Conservation (phyloP, 2,113 vertebrate species). For the Eira barbara region DNA sequence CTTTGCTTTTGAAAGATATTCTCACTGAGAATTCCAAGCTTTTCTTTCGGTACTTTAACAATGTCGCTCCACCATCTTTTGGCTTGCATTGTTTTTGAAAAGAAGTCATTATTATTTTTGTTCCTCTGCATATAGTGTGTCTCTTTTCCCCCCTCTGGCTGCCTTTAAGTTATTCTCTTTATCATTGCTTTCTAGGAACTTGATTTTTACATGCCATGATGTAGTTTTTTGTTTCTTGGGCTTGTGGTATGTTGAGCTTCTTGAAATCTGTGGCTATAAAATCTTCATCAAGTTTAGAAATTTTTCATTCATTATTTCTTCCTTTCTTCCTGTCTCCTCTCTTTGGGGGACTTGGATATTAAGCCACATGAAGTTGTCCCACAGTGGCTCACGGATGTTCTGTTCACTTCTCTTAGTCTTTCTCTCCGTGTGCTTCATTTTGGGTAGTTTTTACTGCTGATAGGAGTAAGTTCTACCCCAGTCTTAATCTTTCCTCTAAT, state of each 20-base stretch:
- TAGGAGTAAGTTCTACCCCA: neutral
- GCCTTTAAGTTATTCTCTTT: neutral
- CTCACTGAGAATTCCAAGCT: neutral
- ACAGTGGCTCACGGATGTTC: neutral
- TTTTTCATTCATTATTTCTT: neutral
- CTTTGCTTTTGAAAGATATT: neutral
- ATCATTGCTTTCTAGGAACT: neutral
- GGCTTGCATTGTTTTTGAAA: neutral
- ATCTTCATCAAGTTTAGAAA: slow-evolving; percentile 18
- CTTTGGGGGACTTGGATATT: neutral
- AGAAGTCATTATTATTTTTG: neutral
- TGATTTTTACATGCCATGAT: neutral
- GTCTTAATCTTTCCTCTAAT: neutral
- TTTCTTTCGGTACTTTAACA: neutral
- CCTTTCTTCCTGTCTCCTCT: neutral
- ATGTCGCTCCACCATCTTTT: neutral
- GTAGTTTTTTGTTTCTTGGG: neutral
- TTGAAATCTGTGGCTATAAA: neutral
- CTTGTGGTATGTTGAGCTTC: neutral
- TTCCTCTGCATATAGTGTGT: neutral
- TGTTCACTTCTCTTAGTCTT: neutral
- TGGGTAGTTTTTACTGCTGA: neutral
- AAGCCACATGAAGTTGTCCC: neutral
- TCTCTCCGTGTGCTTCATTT: neutral
- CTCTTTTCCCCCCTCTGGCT: neutral